Conservation (phyloP, 2,888 invertebrate genomes). For the Drepanosiphum platanoidis region DNA sequence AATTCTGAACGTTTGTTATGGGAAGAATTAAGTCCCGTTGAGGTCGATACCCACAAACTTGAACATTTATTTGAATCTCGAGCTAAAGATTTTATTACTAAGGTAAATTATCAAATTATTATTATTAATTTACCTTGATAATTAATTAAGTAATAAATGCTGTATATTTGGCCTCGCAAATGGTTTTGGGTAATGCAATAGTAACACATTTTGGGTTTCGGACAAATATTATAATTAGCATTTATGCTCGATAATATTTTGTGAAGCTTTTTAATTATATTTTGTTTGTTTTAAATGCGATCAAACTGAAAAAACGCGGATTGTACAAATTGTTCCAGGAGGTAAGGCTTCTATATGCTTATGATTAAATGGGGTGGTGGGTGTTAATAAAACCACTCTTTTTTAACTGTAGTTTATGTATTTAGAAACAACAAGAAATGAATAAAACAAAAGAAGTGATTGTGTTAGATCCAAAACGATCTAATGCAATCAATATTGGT, state of each 20-base stretch:
- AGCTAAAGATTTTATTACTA: conserved; percentile 92
- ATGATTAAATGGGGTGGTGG: conserved; percentile 32
- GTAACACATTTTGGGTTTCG: conserved; percentile 20
- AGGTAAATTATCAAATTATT: conserved; percentile 73
- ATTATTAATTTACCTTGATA: background rate
- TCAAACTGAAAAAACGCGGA: conserved; percentile 50
- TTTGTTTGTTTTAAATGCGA: conserved; percentile 60
- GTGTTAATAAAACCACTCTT: background rate
- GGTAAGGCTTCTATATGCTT: conserved; percentile 58
- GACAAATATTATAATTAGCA: conserved; percentile 25
- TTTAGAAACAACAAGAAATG: conserved; percentile 83
- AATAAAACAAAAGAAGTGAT: conserved; percentile 91
- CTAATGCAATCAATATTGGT: conserved; percentile 99
- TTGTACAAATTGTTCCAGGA: conserved; percentile 55
- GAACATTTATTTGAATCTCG: conserved; percentile 97
- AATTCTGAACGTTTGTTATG: conserved; percentile 77
- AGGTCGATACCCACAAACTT: conserved; percentile 89
- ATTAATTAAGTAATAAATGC: conserved; percentile 38
- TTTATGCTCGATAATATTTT: conserved; percentile 53
- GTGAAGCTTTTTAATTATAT: conserved; percentile 55
- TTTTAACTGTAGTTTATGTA: conserved; percentile 10
- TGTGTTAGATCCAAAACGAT: conserved; percentile 95
- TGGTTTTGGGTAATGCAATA: conserved; percentile 53
- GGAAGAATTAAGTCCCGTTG: conserved; percentile 87
- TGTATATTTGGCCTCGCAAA: conserved; percentile 55